Base-by-base conservation (phyloP, 2,888 invertebrate genomes). In the Pomacea canaliculata region DNA sequence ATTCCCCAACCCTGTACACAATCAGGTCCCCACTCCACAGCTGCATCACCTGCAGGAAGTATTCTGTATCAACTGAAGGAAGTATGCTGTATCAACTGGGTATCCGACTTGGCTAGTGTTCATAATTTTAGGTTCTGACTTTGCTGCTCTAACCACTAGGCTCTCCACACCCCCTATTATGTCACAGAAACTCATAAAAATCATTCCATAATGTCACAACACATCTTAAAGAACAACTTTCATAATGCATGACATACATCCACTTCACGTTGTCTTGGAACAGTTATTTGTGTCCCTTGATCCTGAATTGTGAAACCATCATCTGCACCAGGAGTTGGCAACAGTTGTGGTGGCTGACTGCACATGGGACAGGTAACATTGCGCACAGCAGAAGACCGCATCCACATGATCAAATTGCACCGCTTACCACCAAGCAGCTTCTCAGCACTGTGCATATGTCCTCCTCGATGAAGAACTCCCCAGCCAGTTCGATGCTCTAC, bases 331-430 rank as follows among this genome's bases (percentile, higher is more conserved):
- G 81, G 82, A 10, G 86, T 83, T 75, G 83, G 83, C 27, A 83
- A 80, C 18, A 91, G 78, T 12, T 83, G 80, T 1, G 92, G 92
- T 67, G 75, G 81, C 49, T 81, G 62, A 67, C 87, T 84, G 86
- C 92, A 92, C 91, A 92, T 92, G 9, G 92, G 92, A 81, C 92
- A 92, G 27, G 83, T 70, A 60, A 80, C 48, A 77, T 91, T 92
- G 9, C 92, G 84, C 19, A 91, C 82, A 27, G 70, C 66, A 2
- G 92, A 92, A 19, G 90, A 86, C 71, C 92, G 85, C 91, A 92
- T 89, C 92, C 92, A 92, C 7, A 92, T 83, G 59, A 92, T 90
- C 48, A 92, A 79, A 81, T 92, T 92, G 76, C 87, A 87, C 68
- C 92, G 83, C 69, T 88, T 87, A 0, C 92, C 92, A 56, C 80